Evolutionary conservation across 2,888 invertebrate species (phyloP), one percentile per base, ranked within the genome.

Genomic region (Tenthredo scrophulariae): DNA sequence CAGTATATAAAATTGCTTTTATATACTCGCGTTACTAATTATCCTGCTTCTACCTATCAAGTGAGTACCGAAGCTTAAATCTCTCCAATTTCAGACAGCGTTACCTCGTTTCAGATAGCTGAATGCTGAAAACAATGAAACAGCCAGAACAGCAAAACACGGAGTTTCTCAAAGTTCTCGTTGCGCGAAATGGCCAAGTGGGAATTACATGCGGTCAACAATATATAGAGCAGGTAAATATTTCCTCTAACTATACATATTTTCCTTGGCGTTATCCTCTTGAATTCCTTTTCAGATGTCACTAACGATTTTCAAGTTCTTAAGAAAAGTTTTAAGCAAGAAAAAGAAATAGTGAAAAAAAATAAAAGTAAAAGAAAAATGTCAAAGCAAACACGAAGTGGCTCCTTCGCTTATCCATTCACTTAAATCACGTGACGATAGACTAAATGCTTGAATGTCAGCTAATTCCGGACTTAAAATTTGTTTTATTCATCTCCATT

Each of bases 401-500:
- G 1, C 33, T 33, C 15, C 33, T 40, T 72, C n/a, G 72, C 37
- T 74, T 43, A 74, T 74, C n/a, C 72, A 72, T 72, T 72, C 72
- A n/a, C n/a, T 40, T 22, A 22, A 72, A 72, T 37, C 43, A 43
- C 43, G 22, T 74, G 0, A 18, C 74, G 43, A 74, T 74, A 40
- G 74, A 74, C 74, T 74, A 22, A 74, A 43, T 22, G 43, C 67
- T 67, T 33, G 40, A 74, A 74, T 74, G 74, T 29, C 43, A 74
- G 43, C 43, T 74, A 26, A 74, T 74, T 74, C 43, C 43, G 26
- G 22, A 74, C 22, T 74, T 43, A 43, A 43, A 74, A 43, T n/a
- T 74, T 74, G 74, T 43, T 74, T 74, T 22, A 74, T 74, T 74
- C 43, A 22, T 22, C 22, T 67, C 67, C 67, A 67, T 67, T 67